Evolutionary conservation across 2,797 vertebrate genomes (phyloP), one percentile per base, ranked within the genome.

Genomic region (Tauraco hartlaubi): DNA sequence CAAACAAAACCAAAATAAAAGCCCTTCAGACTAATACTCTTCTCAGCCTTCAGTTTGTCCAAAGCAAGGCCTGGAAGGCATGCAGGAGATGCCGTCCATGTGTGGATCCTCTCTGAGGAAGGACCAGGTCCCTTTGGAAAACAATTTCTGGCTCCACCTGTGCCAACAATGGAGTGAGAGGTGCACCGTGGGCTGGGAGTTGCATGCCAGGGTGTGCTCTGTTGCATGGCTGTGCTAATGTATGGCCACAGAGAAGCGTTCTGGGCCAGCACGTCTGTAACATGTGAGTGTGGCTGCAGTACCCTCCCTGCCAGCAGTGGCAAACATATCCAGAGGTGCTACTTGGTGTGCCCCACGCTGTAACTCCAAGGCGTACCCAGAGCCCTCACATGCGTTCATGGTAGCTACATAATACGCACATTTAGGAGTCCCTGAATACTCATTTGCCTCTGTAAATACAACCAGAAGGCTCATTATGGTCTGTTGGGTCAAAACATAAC

Each of bases 351-450:
- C 33, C 43, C 41, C 9, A 19, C 0, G 0, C 14, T 56, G 29
- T 31, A 71, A 64, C 49, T 25, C 20, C 0, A 0, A 54, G 48
- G 17, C 48, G 31, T 48, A 59, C 41, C 26, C 68, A 63, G 37
- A 86, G 23, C 15, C 29, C 41, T 82, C 62, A 25, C 43, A 3
- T 52, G 15, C 19, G 20, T 92, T 69, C 12, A 0, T 85, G n/a
- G 77, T 71, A 85, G 77, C 66, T 56, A n/a, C 25, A 49, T 56
- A 85, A 73, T 22, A 67, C 19, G 37, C 26, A 55, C 31, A n/a
- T 96, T 90, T 88, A 92, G 26, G 55, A 90, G 54, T 80, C 83
- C 64, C 91, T 69, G 31, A 90, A 76, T 43, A 52, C 77, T 64
- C 5, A 1, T 87, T 93, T 58, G 17, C 51, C 17, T 83, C 76